Percentiles rank a stretch among this genome's conserved stretches.
phyloP scores from a whole-genome alignment of 2,113 vertebrate species.

The Gila orcuttii region DNA sequence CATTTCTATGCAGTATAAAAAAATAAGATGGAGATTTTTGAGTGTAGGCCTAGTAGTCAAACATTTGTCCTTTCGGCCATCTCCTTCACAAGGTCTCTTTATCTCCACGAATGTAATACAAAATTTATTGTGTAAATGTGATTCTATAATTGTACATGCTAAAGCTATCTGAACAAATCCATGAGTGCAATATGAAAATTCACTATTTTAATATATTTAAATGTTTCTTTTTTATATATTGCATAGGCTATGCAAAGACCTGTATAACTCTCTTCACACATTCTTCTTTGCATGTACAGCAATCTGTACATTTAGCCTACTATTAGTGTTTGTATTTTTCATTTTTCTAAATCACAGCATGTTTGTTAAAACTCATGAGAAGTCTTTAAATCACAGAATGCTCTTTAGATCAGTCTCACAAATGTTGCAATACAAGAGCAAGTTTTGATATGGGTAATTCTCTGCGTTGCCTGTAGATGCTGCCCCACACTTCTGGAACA shows the following conservation, averaged over 20 bases:
- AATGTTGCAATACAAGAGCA: background rate
- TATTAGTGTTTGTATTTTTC: background rate
- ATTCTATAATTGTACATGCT: background rate
- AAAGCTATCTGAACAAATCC: background rate
- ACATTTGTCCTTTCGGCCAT: too few relatives aligned
- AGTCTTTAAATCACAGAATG: background rate
- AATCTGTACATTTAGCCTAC: background rate
- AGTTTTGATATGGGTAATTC: background rate
- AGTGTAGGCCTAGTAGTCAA: too few relatives aligned
- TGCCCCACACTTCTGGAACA: slow-evolving; percentile 37
- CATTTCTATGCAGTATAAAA: too few relatives aligned
- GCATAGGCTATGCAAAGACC: background rate
- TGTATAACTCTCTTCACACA: background rate
- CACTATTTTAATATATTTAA: background rate
- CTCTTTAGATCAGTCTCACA: background rate
- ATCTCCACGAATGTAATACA: too few relatives aligned
- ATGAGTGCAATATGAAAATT: background rate
- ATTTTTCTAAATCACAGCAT: background rate
- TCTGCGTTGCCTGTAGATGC: slow-evolving; percentile 52
- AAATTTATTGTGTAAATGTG: background rate
- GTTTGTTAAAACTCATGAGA: background rate
- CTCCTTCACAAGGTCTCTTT: too few relatives aligned
- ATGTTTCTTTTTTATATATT: background rate
- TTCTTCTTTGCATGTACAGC: background rate
- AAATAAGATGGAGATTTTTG: too few relatives aligned